phyloP scores from a whole-genome alignment of 2,888 invertebrate genomes.

The Macrophya annulata region DNA sequence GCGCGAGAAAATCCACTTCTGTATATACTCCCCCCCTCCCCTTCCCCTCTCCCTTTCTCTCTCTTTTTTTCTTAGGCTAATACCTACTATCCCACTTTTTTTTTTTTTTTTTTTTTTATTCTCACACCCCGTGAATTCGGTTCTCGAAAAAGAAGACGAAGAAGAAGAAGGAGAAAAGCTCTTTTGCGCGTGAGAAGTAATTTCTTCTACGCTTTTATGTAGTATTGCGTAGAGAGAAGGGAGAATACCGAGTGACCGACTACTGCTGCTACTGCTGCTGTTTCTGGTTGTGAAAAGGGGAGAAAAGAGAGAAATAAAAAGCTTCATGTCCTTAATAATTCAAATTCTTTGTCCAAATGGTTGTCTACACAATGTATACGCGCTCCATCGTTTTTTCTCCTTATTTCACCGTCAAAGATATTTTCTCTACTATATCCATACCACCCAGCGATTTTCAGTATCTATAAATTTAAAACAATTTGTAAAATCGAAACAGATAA shows the following conservation, averaged over 20 bases:
- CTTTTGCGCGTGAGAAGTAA: conserved; percentile 14
- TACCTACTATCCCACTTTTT: background rate
- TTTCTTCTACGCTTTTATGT: conserved; percentile 11
- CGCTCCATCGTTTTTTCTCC: conserved; percentile 1
- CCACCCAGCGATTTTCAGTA: background rate
- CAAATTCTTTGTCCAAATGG: conserved; percentile 48
- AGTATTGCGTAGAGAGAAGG: background rate
- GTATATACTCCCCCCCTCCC: background rate
- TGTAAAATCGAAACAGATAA: background rate
- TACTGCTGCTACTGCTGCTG: background rate
- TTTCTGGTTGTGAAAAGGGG: too few species aligned
- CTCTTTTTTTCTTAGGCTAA: background rate
- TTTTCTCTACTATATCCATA: background rate
- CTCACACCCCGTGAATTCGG: background rate
- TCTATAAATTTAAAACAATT: background rate
- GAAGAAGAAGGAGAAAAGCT: conserved; percentile 12
- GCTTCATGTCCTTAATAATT: conserved; percentile 43
- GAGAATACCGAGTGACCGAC: conserved; percentile 1
- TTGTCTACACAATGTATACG: conserved; percentile 6
- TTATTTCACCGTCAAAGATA: background rate
- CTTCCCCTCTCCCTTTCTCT: background rate
- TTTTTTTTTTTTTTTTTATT: background rate
- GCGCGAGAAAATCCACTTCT: conserved; percentile 10
- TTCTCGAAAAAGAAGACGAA: background rate
- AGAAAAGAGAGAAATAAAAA: conserved; percentile 15